A percentile compares a stretch with the other conserved stretches of the same genome.
Evolutionary conservation across 2,797 vertebrate species (phyloP).

Genomic region (Lutra lutra): DNA sequence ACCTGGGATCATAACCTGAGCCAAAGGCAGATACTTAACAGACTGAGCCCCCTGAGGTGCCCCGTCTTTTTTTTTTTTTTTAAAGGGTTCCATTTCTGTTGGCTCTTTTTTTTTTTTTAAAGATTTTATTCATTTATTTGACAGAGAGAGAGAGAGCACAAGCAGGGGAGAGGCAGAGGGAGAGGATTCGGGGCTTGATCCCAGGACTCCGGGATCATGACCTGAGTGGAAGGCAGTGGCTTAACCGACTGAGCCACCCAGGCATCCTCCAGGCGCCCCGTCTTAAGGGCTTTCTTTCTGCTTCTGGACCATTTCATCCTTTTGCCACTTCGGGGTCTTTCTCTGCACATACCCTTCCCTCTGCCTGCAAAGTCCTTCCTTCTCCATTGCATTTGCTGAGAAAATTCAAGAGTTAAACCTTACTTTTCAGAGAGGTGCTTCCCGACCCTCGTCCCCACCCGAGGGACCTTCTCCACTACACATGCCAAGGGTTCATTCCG

Average conservation of each 20-base stretch:
- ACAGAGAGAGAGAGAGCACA: no score
- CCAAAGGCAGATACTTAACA: no score
- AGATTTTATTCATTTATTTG: no score
- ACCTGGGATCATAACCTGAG: no score
- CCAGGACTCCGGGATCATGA: neutral
- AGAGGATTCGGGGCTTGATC: no score
- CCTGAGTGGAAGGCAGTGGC: neutral
- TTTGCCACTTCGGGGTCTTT: neutral
- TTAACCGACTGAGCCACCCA: neutral
- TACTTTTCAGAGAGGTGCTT: neutral
- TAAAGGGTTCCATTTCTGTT: no score
- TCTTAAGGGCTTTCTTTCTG: neutral
- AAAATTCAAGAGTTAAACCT: neutral
- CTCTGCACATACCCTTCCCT: neutral
- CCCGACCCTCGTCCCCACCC: neutral
- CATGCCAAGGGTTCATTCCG: neutral
- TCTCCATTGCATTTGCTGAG: neutral
- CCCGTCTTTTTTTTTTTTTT: no score
- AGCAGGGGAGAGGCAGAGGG: no score
- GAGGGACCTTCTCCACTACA: neutral
- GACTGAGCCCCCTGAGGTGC: no score
- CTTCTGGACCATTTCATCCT: slow-evolving; percentile 5
- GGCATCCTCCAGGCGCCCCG: no score
- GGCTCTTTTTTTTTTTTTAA: no score
- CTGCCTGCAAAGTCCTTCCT: neutral